Conservation (phyloP, 2,113 vertebrate genomes). For the Marcusenius ussheri region DNA sequence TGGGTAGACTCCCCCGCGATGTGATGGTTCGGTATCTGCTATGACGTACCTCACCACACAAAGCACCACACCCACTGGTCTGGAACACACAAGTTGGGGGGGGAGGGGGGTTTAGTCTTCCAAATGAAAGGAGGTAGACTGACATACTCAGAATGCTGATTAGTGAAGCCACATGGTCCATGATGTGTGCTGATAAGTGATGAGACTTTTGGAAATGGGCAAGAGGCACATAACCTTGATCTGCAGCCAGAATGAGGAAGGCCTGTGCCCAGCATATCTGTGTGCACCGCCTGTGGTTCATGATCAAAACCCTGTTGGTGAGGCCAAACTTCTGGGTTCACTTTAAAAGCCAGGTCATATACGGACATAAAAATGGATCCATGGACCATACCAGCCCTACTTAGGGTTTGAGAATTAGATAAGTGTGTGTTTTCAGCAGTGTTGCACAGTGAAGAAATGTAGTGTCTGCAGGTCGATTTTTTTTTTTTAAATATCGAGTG, state of each 20-base stretch:
- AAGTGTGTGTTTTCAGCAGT: neutral
- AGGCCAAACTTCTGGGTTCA: neutral
- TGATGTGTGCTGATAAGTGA: neutral
- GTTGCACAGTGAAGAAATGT: neutral
- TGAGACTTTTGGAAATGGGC: neutral
- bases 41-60: slow-evolving; percentile 47
- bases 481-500: neutral
- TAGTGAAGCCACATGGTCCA: neutral
- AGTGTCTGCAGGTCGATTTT: neutral
- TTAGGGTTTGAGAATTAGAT: neutral
- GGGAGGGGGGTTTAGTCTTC: neutral
- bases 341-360: neutral
- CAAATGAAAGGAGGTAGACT: neutral
- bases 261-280: neutral
- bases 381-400: neutral
- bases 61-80: slow-evolving; percentile 60
- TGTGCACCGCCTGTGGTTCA: neutral
- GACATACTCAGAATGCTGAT: neutral
- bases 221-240: neutral
- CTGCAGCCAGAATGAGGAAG: neutral
- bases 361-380: neutral
- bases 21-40: slow-evolving; percentile 15
- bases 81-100: neutral
- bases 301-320: neutral
- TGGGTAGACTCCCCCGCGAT: slow-evolving; percentile 15